Base-by-base conservation (phyloP, 1,140 invertebrate genomes). In the Triops longicaudatus region DNA sequence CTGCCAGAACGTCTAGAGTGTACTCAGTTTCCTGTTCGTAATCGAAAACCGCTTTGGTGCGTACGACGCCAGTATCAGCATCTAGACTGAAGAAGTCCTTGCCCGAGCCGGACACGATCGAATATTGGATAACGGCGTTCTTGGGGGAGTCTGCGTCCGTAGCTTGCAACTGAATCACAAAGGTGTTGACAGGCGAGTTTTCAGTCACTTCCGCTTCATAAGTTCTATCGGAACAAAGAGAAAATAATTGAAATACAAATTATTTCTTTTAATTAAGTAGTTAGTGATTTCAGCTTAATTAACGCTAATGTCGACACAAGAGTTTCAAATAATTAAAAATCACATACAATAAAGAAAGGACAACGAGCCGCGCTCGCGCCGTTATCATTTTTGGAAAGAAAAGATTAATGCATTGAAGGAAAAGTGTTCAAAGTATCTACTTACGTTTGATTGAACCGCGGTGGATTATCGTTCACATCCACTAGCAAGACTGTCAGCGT, bases 391-490 rank as follows among this genome's bases (percentile, higher is more conserved):
- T n/a, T n/a, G n/a, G n/a, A n/a, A n/a, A n/a, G n/a, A n/a, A n/a
- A n/a, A n/a, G n/a, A n/a, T n/a, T n/a, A n/a, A n/a, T n/a, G n/a
- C n/a, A n/a, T n/a, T n/a, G n/a, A n/a, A n/a, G n/a, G n/a, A n/a
- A n/a, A n/a, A n/a, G n/a, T n/a, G n/a, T n/a, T n/a, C n/a, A n/a
- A n/a, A n/a, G n/a, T n/a, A n/a, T n/a, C n/a, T n/a, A 63, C 50
- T 22, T 81, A 77, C 10, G 85, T 87, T 81, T 92, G 89, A 84
- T 93, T 91, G 81, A 97, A 97, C 11, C 83, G 84, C 0, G 94
- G 94, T 1, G 92, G 88, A 84, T 96, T 96, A 81, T 97, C 95
- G 81, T 97, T 96, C 31, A 96, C 93, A 82, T 97, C 94, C 0
- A 92, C 95, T 0, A 98, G 87, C 74, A 92, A 92, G 7, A 98